Base-by-base conservation (phyloP, 2,113 vertebrate species). In the zebrafish (Danio rerio) region DNA sequence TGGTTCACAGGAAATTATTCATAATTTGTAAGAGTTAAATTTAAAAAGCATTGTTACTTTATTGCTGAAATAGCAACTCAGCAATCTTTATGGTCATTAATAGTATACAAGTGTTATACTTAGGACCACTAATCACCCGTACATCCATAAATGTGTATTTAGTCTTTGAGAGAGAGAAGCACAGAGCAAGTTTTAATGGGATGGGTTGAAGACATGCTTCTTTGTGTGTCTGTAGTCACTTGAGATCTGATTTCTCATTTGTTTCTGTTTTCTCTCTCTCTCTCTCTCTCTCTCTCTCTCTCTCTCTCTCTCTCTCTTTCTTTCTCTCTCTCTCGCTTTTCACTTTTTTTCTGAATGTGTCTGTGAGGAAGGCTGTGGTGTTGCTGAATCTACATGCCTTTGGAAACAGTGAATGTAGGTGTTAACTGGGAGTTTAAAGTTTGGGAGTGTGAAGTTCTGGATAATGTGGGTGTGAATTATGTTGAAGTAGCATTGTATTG, bases 131-230 rank as follows among this genome's bases (percentile, higher is more conserved):
- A 9, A 50, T 43, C 13, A 6, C 13, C 3, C 2, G 7, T 9
- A 16, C 43, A 56, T 59, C n/a, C 40, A 18, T 75, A 18, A 11
- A 43, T 20, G 7, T 70, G 50, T 31, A 31, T 12, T 18, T 50
- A 50, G 68, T 42, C 10, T 20, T 40, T 31, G 10, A 68, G 63
- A n/a, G 12, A 5, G 42, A 45, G 9, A 75, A 20, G 3, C 40
- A 42, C 16, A 59, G 10, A 75, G n/a, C 55, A 63, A 50, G 74
- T 77, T 77, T 77, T 58, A 50, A n/a, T 43, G 47, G 9, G 58
- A 20, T 49, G 20, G 21, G 18, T 20, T 59, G 56, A 61, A 43
- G n/a, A 74, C 31, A 31, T 2, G 31, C 11, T 58, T 7, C n/a
- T 21, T 20, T 9, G 16, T 20, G 49, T 45, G 15, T 58, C 16